A percentile compares a stretch with the other conserved stretches of the same genome.
phyloP scores from a whole-genome alignment of 2,888 invertebrate species.

The Rhagium mordax region DNA sequence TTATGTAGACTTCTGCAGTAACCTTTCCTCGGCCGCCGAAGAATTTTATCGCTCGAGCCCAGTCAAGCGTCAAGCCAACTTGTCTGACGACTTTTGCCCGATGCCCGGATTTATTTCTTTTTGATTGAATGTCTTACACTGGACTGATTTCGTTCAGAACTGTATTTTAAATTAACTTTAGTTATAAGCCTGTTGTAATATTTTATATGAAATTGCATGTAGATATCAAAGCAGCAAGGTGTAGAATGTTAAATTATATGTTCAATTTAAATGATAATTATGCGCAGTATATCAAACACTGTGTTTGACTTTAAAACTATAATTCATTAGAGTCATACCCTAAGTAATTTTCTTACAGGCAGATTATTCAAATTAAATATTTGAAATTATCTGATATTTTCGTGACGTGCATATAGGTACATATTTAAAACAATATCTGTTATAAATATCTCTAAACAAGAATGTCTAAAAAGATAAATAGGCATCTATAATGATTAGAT shows the following conservation, averaged over 20 bases:
- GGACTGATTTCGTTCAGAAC: slow-evolving; percentile 36
- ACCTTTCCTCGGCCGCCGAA: slow-evolving; percentile 44
- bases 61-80: slow-evolving; percentile 60
- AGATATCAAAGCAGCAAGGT: background rate
- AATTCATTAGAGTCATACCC: no score
- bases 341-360: no score
- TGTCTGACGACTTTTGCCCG: slow-evolving; percentile 57
- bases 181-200: background rate
- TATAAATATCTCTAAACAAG: no score
- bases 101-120: slow-evolving; percentile 42
- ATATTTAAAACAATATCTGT: no score
- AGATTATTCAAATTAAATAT: no score
- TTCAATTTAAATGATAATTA: background rate
- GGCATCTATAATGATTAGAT: no score
- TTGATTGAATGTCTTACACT: slow-evolving; percentile 32
- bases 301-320: no score
- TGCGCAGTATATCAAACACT: background rate
- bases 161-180: background rate
- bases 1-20: slow-evolving; percentile 31
- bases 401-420: no score
- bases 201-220: background rate
- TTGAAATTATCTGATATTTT: no score
- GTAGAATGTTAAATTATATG: background rate
- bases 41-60: slow-evolving; percentile 58
- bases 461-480: no score